Conservation (phyloP, 2,797 vertebrate species). For the Sphaeramia orbicularis region DNA sequence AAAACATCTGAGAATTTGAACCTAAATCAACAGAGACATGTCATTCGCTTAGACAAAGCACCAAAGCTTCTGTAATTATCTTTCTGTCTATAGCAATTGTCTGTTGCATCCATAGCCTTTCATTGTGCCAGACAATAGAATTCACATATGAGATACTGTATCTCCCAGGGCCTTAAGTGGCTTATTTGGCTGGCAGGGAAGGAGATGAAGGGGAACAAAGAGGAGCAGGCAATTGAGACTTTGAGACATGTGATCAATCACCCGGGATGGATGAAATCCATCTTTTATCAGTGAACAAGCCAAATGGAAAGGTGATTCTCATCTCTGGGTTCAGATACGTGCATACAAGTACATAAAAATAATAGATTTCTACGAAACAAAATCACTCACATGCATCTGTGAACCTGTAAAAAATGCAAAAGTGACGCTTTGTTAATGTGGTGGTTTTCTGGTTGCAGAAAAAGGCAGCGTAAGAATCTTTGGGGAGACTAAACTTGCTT, state of each 20-base stretch:
- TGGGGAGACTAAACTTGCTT: slow-evolving; percentile 72
- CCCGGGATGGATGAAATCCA: slow-evolving; percentile 40
- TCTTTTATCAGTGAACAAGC: slow-evolving; percentile 39
- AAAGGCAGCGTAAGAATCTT: slow-evolving; percentile 84
- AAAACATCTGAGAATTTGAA: slow-evolving; percentile 46
- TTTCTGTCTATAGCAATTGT: slow-evolving; percentile 68
- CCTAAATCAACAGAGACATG: slow-evolving; percentile 66
- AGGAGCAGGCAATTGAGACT: slow-evolving; percentile 53
- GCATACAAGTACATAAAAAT: slow-evolving; percentile 2
- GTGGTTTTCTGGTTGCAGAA: slow-evolving; percentile 78
- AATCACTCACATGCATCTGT: not conserved
- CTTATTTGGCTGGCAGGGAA: slow-evolving; percentile 59
- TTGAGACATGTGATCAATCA: slow-evolving; percentile 59
- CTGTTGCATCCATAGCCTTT: slow-evolving; percentile 51
- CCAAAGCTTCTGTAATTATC: slow-evolving; percentile 66
- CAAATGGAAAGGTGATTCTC: slow-evolving; percentile 20
- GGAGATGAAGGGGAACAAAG: slow-evolving; percentile 46
- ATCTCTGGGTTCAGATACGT: slow-evolving; percentile 6
- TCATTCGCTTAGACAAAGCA: slow-evolving; percentile 61
- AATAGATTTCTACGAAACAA: no score
- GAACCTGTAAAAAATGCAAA: not conserved
- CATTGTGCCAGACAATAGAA: slow-evolving; percentile 59
- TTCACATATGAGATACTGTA: slow-evolving; percentile 62
- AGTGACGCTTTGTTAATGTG: not conserved
- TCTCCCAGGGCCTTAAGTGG: slow-evolving; percentile 53